phyloP scores from a whole-genome alignment of 2,113 vertebrate genomes.

The Ctenodactylus gundi region DNA sequence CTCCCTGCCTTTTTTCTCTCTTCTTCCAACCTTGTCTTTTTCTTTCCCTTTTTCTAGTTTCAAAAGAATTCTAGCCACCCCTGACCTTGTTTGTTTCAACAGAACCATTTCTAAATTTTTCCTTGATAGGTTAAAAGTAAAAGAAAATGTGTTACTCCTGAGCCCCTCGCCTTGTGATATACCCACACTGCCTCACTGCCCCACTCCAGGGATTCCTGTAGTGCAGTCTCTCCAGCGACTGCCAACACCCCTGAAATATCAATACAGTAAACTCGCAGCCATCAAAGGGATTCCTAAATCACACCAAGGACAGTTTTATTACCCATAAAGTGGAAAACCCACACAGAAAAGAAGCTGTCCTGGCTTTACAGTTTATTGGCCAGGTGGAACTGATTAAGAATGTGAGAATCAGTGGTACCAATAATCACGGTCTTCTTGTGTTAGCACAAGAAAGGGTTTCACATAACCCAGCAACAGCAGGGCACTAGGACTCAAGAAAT shows the following conservation, averaged over 20 bases:
- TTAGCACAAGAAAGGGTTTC: slow-evolving; percentile 70
- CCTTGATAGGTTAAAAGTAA: slow-evolving; percentile 9
- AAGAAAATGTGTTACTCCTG: slow-evolving; percentile 26
- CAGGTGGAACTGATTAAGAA: slow-evolving; percentile 79
- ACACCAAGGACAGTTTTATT: slow-evolving; percentile 75
- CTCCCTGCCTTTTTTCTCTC: not conserved
- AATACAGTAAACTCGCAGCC: slow-evolving; percentile 73
- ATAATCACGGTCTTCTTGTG: slow-evolving; percentile 67
- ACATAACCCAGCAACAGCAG: slow-evolving; percentile 52
- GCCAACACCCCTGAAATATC: slow-evolving; percentile 67
- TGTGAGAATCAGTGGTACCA: slow-evolving; percentile 73
- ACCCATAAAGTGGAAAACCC: slow-evolving; percentile 72
- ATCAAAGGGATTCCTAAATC: slow-evolving; percentile 78
- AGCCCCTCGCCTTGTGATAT: not conserved
- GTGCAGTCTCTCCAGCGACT: not conserved
- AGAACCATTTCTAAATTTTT: slow-evolving; percentile 34
- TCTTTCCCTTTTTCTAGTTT: not conserved
- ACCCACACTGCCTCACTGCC: not conserved
- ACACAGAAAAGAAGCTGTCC: slow-evolving; percentile 69
- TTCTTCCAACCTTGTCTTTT: not conserved
- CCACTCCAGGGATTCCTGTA: not conserved
- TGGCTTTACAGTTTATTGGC: slow-evolving; percentile 72
- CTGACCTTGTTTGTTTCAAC: slow-evolving; percentile 13
- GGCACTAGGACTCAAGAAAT: slow-evolving; percentile 13
- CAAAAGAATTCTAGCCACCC: not conserved